Evolutionary conservation across 2,797 vertebrate species (phyloP), one percentile per base, ranked within the genome.

Genomic region (Phylloscopus collybita): DNA sequence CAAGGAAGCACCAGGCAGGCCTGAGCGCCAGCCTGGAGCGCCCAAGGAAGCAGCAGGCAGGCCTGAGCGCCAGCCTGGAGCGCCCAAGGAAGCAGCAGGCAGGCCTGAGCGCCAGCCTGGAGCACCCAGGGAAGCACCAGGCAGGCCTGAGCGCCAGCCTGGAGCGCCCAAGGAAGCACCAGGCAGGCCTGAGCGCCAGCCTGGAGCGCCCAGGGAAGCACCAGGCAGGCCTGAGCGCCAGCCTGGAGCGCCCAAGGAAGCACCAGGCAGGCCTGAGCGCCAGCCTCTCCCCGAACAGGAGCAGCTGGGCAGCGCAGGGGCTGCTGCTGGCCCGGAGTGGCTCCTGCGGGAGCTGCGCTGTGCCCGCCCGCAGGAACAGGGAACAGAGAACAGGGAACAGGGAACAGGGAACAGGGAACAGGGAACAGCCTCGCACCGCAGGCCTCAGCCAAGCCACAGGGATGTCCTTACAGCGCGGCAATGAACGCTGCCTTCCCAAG

Each of bases 261-360:
- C 72, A 17, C 5, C 2, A 21, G 54, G 61, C 13, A 0, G 22
- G 66, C 42, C n/a, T 19, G 15, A 10, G 36, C n/a, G 3, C 59
- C 67, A n/a, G 75, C 42, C 75, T 30, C 40, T 40, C 40, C 14
- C 40, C 13, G 40, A 40, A 12, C 53, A 10, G 74, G 8, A 8
- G 45, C 11, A 2, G 27, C 2, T 2, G 1, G 26, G n/a, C 42
- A 50, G 29, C 32, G 2, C 12, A 5, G 57, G 49, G 5, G 10
- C 7, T 2, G n/a, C 2, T 4, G 56, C 21, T 23, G 14, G 1
- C 4, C 1, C 1, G 17, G 16, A 34, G n/a, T 0, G 21, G 40
- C 1, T 3, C 5, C 80, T 0, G 38, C 9, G 6, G 53, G 54
- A 20, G 34, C 40, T 1, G 3, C 22, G n/a, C 19, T 0, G 8